A percentile compares a stretch with the other conserved stretches of the same genome.
Conservation (phyloP, 2,888 invertebrate species). For the Zaprionus bogoriensis region DNA sequence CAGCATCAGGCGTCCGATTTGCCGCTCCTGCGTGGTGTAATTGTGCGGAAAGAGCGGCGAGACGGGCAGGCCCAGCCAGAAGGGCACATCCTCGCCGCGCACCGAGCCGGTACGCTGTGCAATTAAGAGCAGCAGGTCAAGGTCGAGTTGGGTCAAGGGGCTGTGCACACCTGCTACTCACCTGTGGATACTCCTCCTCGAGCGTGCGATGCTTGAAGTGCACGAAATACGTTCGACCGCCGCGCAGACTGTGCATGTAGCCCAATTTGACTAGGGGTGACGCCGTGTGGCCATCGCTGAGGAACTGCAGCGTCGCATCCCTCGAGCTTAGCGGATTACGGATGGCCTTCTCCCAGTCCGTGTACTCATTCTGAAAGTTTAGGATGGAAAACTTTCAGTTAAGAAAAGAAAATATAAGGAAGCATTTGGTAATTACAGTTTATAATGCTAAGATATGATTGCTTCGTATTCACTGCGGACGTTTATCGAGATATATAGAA, state of each 20-base stretch:
- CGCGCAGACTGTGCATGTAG: slow-evolving; percentile 90
- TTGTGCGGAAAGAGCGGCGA: slow-evolving; percentile 88
- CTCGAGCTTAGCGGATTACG: slow-evolving; percentile 93
- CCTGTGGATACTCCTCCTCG: slow-evolving; percentile 91
- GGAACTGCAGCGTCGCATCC: slow-evolving; percentile 92
- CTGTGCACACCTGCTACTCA: slow-evolving; percentile 77
- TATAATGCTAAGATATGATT: no score
- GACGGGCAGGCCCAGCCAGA: slow-evolving; percentile 91
- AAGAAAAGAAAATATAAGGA: no score
- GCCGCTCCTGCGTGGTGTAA: slow-evolving; percentile 90
- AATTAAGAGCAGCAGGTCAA: slow-evolving; percentile 6
- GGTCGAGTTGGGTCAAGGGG: not conserved
- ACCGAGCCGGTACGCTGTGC: slow-evolving; percentile 90
- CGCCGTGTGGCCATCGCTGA: slow-evolving; percentile 96
- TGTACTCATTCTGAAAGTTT: slow-evolving; percentile 91
- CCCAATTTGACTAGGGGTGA: slow-evolving; percentile 92
- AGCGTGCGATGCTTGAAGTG: slow-evolving; percentile 94
- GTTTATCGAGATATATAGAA: no score
- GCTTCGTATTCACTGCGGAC: no score
- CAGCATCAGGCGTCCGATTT: slow-evolving; percentile 90
- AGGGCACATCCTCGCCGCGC: slow-evolving; percentile 93
- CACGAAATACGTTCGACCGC: slow-evolving; percentile 92
- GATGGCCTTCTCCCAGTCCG: slow-evolving; percentile 96
- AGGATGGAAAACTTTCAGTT: not conserved
- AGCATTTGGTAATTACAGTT: no score